A percentile compares a stretch with the other conserved stretches of the same genome.
phyloP scores from a whole-genome alignment of 2,113 vertebrate species.

The Chaetodon auriga region DNA sequence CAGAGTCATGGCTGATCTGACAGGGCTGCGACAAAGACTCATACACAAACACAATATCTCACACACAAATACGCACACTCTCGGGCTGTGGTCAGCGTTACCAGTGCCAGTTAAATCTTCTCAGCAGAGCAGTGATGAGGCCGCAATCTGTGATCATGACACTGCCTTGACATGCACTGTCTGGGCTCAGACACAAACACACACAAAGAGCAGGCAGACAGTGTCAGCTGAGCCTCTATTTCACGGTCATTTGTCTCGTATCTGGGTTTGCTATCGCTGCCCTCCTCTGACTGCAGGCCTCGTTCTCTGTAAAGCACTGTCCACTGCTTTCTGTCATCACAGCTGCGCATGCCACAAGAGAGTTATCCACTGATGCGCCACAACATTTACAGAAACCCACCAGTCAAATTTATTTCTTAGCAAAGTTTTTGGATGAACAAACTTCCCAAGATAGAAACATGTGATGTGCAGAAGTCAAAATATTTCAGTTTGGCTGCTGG shows the following conservation, averaged over 20 bases:
- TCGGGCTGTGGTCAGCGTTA: constrained; percentile 38
- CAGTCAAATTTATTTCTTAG: constrained; percentile 22
- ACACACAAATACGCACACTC: not conserved
- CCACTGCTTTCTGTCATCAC: constrained; percentile 21
- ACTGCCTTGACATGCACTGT: constrained; percentile 66
- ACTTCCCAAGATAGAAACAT: constrained; percentile 22
- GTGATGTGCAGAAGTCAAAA: not conserved
- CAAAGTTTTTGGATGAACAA: constrained; percentile 52
- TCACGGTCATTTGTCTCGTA: constrained; percentile 56
- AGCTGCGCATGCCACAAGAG: not conserved
- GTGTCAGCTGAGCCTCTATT: constrained; percentile 32
- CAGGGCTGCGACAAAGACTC: constrained; percentile 45
- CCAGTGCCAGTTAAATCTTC: constrained; percentile 63
- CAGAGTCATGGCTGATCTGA: constrained; percentile 60
- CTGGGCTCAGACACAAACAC: constrained; percentile 44
- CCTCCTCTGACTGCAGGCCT: constrained; percentile 56
- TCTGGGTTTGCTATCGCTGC: constrained; percentile 39
- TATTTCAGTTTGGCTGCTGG: not conserved
- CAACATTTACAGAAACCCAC: constrained; percentile 28
- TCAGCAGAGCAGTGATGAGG: constrained; percentile 55
- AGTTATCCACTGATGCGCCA: not conserved
- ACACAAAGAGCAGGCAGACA: constrained; percentile 26
- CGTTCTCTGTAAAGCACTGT: constrained; percentile 8
- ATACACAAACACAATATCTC: constrained; percentile 14
- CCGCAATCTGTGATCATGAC: constrained; percentile 74